Evolutionary conservation across 2,113 vertebrate genomes (phyloP).

Genomic region (Parus major): DNA sequence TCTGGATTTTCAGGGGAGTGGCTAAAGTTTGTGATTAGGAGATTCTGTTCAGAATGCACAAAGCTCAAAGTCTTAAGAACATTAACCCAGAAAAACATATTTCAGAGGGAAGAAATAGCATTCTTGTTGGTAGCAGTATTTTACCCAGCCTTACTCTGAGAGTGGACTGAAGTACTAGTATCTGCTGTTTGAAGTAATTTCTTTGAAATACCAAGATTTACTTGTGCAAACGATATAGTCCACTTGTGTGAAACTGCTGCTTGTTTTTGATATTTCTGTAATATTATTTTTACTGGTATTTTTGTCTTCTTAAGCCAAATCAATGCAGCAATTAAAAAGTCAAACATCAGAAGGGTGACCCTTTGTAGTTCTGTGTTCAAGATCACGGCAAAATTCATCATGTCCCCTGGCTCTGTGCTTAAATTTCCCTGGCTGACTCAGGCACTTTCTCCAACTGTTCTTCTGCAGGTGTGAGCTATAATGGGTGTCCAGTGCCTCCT

Average conservation of each 20-base stretch:
- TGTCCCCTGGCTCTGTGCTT: neutral
- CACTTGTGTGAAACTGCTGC: neutral
- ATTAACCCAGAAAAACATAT: neutral
- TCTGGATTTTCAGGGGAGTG: neutral
- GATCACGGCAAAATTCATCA: neutral
- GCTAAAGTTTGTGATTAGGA: neutral
- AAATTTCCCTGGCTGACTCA: neutral
- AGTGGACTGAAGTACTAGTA: neutral
- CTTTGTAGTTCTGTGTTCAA: neutral
- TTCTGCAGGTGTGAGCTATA: slow-evolving; percentile 81
- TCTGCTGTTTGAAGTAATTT: neutral
- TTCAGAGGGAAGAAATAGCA: neutral
- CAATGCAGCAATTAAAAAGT: neutral
- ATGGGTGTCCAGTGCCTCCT: slow-evolving; percentile 75
- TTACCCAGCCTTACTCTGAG: neutral
- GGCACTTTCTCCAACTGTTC: neutral
- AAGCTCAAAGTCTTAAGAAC: neutral
- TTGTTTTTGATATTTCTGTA: neutral
- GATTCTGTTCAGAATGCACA: neutral
- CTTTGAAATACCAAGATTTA: neutral
- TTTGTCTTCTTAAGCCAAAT: neutral
- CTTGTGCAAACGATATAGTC: neutral
- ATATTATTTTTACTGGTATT: neutral
- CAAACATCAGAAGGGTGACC: neutral
- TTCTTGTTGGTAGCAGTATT: neutral